Base-by-base conservation (phyloP, 1,140 invertebrate genomes). In the Drosophila lacteicornis region DNA sequence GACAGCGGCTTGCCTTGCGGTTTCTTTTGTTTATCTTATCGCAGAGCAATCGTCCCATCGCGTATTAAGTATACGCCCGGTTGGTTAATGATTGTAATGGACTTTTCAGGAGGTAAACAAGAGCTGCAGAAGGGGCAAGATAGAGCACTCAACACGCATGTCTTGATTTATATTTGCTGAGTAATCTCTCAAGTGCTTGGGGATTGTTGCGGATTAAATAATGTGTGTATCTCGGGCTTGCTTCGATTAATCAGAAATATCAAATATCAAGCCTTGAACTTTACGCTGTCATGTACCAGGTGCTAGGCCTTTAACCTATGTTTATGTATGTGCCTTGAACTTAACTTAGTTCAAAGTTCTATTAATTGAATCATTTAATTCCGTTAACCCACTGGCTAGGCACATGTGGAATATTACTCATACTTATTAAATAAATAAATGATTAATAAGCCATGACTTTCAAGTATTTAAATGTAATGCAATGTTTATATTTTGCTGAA, bases 1-100 rank as follows among this genome's bases (percentile, higher is more conserved):
- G 19, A 30, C 67, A 33, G 22, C 9, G 65, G 59, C 38, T 45
- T 42, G 49, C 45, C 30, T 53, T 70, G 49, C 2, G 45, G 49
- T 63, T 74, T 63, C 69, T 63, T 55, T 75, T 75, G 71, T 63
- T 75, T 75, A 75, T 75, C 71, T 75, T 49, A 75, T 75, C 71
- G 69, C 33, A 15, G 27, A 17, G 27, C 69, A 61, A 53, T 61
- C 49, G 70, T 30, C 68, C 17, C 55, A 60, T n/a, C 43, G 67
- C 40, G 47, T 61, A 53, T 74, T 25, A 75, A 62, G 69, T 47
- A 46, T 62, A 53, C 51, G 65, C 40, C 47, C 7, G 36, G 22
- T 19, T 43, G 71, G 69, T 75, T 63, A 61, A 74, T 74, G 57
- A 62, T 75, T 63, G 53, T 75, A 75, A 75, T 75, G 49, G 71